Conservation (phyloP, 1,140 invertebrate genomes). For the Lordiphosa stackelbergi region DNA sequence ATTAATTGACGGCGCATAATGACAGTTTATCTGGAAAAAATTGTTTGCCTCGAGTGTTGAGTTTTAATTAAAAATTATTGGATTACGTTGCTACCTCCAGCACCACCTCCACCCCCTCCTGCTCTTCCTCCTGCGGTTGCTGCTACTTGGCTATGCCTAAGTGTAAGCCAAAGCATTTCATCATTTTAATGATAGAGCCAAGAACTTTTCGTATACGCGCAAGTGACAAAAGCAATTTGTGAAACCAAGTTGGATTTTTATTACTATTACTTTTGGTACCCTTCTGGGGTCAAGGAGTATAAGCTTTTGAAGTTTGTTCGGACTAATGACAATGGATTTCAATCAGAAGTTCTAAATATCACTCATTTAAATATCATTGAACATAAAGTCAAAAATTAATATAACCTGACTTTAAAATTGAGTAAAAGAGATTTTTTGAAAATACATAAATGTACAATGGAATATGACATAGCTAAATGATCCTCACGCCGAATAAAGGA, state of each 20-base stretch:
- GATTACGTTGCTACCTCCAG: constrained; percentile 48
- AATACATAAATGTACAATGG: too few species aligned
- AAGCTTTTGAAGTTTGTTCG: too few species aligned
- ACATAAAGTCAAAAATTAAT: too few species aligned
- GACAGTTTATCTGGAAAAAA: constrained; percentile 76
- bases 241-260: constrained; percentile 39
- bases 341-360: too few species aligned
- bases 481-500: too few species aligned
- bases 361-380: too few species aligned
- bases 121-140: background rate
- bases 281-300: constrained; percentile 17
- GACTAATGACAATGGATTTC: too few species aligned
- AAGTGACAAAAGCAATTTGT: constrained; percentile 50
- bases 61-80: constrained; percentile 76
- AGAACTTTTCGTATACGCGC: constrained; percentile 26
- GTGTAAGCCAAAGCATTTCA: constrained; percentile 75
- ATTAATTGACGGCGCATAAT: constrained; percentile 75
- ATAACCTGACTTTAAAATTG: too few species aligned
- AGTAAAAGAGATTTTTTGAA: too few species aligned
- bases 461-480: too few species aligned
- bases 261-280: constrained; percentile 4
- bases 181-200: constrained; percentile 70
- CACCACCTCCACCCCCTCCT: background rate
- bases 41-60: constrained; percentile 74
- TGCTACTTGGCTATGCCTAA: constrained; percentile 74